phyloP scores from a whole-genome alignment of 2,888 invertebrate genomes.

The Eupithecia subfuscata region DNA sequence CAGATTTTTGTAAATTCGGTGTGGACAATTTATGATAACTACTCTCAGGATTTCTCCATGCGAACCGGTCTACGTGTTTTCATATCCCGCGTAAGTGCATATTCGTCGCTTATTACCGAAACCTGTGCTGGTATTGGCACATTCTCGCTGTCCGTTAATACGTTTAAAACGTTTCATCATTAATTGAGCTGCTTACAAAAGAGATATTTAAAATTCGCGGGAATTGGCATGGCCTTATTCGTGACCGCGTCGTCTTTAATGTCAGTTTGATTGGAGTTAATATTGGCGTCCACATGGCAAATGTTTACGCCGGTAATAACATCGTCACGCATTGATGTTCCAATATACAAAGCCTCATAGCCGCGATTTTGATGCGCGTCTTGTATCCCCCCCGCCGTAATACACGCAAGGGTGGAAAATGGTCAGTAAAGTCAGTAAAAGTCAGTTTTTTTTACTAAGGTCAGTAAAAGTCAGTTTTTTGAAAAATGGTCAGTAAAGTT shows the following conservation, averaged over 20 bases:
- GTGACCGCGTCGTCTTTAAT: slow-evolving; percentile 34
- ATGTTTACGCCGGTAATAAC: slow-evolving; percentile 38
- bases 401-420: no score
- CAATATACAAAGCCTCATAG: slow-evolving; percentile 16
- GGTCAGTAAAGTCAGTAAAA: no score
- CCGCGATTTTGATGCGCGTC: no score
- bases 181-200: background rate
- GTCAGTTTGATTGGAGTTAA: slow-evolving; percentile 40
- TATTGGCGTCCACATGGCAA: slow-evolving; percentile 37
- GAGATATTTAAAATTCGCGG: slow-evolving; percentile 5
- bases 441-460: no score
- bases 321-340: slow-evolving; percentile 40
- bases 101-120: slow-evolving; percentile 24
- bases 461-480: no score
- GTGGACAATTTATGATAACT: background rate
- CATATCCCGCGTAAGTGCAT: slow-evolving; percentile 18
- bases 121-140: slow-evolving; percentile 21
- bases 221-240: slow-evolving; percentile 32
- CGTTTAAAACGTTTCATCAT: slow-evolving; percentile 1
- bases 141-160: slow-evolving; percentile 10
- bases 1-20: background rate
- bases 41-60: slow-evolving; percentile 5
- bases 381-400: no score
- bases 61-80: slow-evolving; percentile 24
- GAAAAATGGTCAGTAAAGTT: no score